These are phyloP conservation scores for Synanthedon formicaeformis DNA, from an alignment of 2,888 invertebrate genomes.

Conservation along the genomic window DNA sequence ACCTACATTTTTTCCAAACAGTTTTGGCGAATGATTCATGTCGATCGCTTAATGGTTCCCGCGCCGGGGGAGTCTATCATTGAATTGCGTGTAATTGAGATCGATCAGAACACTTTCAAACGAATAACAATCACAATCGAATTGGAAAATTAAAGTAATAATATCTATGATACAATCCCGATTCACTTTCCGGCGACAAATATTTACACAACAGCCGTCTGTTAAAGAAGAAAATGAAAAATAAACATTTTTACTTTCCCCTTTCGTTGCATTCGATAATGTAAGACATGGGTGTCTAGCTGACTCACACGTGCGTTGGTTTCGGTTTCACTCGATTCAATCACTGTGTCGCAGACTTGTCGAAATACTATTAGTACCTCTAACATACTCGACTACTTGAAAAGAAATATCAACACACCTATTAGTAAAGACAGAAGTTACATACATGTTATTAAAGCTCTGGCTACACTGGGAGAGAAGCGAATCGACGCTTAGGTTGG, in stretches of 20 bases:
- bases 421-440: no score
- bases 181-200: conserved; percentile 15
- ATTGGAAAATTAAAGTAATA: conserved; percentile 39
- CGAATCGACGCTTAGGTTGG: neutral
- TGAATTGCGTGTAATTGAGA: conserved; percentile 36
- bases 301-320: conserved; percentile 52
- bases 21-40: conserved; percentile 39
- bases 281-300: conserved; percentile 43
- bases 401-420: no score
- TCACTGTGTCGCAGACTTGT: conserved; percentile 40
- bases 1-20: conserved; percentile 47
- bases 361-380: conserved; percentile 16
- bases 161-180: conserved; percentile 21
- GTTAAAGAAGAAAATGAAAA: conserved; percentile 45
- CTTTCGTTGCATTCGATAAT: conserved; percentile 58
- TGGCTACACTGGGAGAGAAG: conserved; percentile 7
- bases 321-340: conserved; percentile 59
- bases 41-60: conserved; percentile 23
- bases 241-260: conserved; percentile 66
- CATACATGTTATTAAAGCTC: no score
- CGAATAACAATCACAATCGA: conserved; percentile 34
- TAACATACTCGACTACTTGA: no score
- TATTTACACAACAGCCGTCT: conserved; percentile 36
- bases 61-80: conserved; percentile 17
- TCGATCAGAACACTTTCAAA: conserved; percentile 50